Percentiles rank a stretch among this genome's conserved stretches.
Evolutionary conservation across 2,797 vertebrate species (phyloP).

Genomic region (Lates japonicus): DNA sequence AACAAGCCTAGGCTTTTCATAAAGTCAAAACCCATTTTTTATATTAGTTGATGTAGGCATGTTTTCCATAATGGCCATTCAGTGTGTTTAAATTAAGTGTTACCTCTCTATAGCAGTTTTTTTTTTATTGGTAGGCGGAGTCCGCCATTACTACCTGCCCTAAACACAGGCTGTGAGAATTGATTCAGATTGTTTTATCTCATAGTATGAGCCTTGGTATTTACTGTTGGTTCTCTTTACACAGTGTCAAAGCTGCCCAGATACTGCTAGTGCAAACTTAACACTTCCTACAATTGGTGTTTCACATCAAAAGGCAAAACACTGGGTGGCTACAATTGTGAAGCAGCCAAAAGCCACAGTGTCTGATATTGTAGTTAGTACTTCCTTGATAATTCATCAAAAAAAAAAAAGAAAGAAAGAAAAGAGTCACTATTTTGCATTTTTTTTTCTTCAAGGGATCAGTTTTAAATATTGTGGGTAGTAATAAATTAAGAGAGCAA

Average conservation of each 20-base stretch:
- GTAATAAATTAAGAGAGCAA: background rate
- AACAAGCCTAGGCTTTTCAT: too few relatives aligned
- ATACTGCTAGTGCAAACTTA: slow-evolving; percentile 14
- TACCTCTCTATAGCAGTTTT: background rate
- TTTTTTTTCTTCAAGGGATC: too few relatives aligned
- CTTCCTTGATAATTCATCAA: background rate
- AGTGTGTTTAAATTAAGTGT: background rate
- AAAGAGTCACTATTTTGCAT: too few relatives aligned
- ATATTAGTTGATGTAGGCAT: too few relatives aligned
- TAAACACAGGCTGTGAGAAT: too few relatives aligned
- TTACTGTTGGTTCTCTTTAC: background rate
- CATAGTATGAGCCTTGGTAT: background rate
- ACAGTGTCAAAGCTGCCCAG: background rate
- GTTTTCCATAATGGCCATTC: too few relatives aligned
- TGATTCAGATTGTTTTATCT: too few relatives aligned
- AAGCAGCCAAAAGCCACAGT: slow-evolving; percentile 7
- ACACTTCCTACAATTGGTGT: background rate
- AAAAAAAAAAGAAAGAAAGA: background rate
- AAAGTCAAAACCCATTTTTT: too few relatives aligned
- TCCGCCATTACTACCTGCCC: too few relatives aligned
- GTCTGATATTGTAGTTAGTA: background rate
- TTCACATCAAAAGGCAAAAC: background rate
- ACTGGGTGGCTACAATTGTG: background rate
- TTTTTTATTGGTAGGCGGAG: too few relatives aligned
- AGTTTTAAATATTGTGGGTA: background rate